A percentile compares a stretch with the other conserved stretches of the same genome.
phyloP scores from a whole-genome alignment of 2,888 invertebrate genomes.

The Salticus scenicus region DNA sequence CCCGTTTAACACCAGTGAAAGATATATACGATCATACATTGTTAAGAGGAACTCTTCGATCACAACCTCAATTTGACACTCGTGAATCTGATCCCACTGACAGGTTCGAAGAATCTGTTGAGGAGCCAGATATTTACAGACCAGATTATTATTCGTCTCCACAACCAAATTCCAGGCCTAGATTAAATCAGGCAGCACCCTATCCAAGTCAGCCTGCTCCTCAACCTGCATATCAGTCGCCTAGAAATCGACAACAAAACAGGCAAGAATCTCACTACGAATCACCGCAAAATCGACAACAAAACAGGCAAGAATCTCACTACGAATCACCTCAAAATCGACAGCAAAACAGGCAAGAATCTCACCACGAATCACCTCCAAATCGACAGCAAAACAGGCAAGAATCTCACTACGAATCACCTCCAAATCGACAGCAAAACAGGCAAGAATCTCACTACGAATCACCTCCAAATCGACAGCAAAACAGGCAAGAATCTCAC shows the following conservation, averaged over 20 bases:
- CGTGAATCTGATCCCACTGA: not conserved
- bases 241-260: not conserved
- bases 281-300: not conserved
- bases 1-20: not conserved
- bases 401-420: not conserved
- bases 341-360: constrained; percentile 11
- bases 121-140: constrained; percentile 15
- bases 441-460: constrained; percentile 27
- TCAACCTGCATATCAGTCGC: constrained; percentile 31
- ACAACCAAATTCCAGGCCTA: not conserved
- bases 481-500: not conserved
- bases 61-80: constrained; percentile 31
- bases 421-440: constrained; percentile 14
- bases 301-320: not conserved
- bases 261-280: not conserved
- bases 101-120: constrained; percentile 6
- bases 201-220: constrained; percentile 2
- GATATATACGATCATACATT: not conserved
- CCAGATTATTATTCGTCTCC: constrained; percentile 30
- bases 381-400: constrained; percentile 2
- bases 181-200: not conserved
- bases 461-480: not conserved
- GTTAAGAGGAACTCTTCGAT: constrained; percentile 5
- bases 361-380: constrained; percentile 7
- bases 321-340: constrained; percentile 33